phyloP scores from a whole-genome alignment of 2,797 vertebrate species.

The Agapornis canus region DNA sequence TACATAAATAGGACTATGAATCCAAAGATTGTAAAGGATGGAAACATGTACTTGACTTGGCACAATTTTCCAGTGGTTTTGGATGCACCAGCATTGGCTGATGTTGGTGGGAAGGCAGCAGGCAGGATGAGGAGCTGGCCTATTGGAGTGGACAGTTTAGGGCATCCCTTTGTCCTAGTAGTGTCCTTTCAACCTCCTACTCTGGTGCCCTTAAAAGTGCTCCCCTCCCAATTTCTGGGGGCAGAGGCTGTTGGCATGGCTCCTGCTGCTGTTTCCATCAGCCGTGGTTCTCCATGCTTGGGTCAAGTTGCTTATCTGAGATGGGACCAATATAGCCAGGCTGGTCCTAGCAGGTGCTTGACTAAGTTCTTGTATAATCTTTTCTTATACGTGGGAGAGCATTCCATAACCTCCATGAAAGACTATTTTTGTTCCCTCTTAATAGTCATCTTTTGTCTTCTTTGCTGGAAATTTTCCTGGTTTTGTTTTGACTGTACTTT shows the following conservation, averaged over 20 bases:
- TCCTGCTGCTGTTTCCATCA: fast-evolving
- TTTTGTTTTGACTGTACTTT: background rate
- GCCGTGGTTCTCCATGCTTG: fast-evolving
- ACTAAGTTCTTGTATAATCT: background rate
- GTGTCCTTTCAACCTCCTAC: fast-evolving
- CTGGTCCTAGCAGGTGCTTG: background rate
- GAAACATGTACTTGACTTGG: fast-evolving
- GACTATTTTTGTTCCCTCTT: background rate
- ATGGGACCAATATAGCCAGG: background rate
- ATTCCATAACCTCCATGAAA: background rate
- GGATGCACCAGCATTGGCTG: background rate
- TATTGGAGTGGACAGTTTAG: fast-evolving
- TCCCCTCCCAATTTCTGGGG: background rate
- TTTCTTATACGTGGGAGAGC: background rate
- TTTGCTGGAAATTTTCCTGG: background rate
- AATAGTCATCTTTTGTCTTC: background rate
- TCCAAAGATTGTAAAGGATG: background rate
- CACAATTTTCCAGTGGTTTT: fast-evolving
- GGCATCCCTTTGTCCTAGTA: background rate
- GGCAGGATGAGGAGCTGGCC: background rate
- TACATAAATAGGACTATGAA: background rate
- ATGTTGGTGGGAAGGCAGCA: background rate
- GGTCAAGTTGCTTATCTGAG: fast-evolving
- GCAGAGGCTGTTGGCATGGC: fast-evolving
- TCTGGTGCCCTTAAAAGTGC: fast-evolving